Conservation (phyloP, 2,888 invertebrate species). For the Coelogynopora nodosa region DNA sequence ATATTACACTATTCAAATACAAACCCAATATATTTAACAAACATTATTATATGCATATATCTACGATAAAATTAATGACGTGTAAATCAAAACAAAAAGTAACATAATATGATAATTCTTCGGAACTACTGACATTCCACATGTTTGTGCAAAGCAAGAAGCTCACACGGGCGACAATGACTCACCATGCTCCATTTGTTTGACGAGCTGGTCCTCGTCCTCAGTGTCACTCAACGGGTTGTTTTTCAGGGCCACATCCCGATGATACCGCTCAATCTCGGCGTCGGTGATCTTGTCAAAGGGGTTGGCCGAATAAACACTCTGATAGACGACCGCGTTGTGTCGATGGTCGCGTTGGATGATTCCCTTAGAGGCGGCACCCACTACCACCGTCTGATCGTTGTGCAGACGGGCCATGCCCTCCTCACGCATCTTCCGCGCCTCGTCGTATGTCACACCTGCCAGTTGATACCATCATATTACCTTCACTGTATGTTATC, state of each 20-base stretch:
- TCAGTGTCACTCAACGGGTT: constrained; percentile 18
- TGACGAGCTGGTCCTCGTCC: neutral
- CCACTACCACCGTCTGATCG: constrained; percentile 84
- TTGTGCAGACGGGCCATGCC: constrained; percentile 65
- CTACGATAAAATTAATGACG: too few relatives aligned
- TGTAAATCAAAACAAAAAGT: too few relatives aligned
- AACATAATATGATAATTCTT: too few relatives aligned
- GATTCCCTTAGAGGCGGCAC: constrained; percentile 92
- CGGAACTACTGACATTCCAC: too few relatives aligned
- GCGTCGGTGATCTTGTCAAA: constrained; percentile 93
- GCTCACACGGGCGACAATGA: too few relatives aligned
- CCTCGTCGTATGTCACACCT: constrained; percentile 70
- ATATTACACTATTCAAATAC: too few relatives aligned
- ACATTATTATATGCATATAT: too few relatives aligned
- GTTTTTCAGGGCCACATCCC: constrained; percentile 65
- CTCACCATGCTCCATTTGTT: constrained; percentile 1
- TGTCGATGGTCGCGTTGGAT: constrained; percentile 97
- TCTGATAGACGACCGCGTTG: constrained; percentile 91
- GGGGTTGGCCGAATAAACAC: constrained; percentile 96
- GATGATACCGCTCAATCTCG: constrained; percentile 74
- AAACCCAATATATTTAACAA: too few relatives aligned
- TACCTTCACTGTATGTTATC: too few relatives aligned
- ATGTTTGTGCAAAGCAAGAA: too few relatives aligned
- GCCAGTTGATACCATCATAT: too few relatives aligned
- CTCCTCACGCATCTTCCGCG: constrained; percentile 38